Percentiles rank a stretch among this genome's conserved stretches.
phyloP scores from a whole-genome alignment of 2,113 vertebrate genomes.

The Pachyramphus minor region DNA sequence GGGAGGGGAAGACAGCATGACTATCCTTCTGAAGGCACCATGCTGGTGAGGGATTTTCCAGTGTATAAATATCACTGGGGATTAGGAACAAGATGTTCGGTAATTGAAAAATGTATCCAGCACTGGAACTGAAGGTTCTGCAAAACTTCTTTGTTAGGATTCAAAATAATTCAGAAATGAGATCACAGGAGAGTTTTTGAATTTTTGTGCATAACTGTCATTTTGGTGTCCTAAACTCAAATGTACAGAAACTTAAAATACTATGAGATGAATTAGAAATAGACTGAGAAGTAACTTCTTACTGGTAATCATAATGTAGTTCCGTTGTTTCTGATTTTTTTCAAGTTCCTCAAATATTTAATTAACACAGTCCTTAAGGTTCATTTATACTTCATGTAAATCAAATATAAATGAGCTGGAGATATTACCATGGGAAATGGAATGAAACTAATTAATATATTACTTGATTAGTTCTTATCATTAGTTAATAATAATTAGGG shows the following conservation, averaged over 20 bases:
- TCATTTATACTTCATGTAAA: constrained; percentile 43
- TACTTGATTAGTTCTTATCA: constrained; percentile 29
- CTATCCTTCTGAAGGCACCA: not conserved
- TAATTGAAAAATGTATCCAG: not conserved
- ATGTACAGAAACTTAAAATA: not conserved
- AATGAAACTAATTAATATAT: constrained; percentile 50
- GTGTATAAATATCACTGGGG: not conserved
- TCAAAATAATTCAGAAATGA: not conserved
- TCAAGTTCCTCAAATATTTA: not conserved
- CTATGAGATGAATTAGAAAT: not conserved
- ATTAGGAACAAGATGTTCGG: not conserved
- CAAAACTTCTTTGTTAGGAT: not conserved
- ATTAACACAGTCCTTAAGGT: constrained; percentile 41
- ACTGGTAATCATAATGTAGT: not conserved
- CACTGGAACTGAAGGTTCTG: not conserved
- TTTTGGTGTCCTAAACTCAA: not conserved
- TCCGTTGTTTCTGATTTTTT: not conserved
- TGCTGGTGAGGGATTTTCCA: not conserved
- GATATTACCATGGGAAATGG: constrained; percentile 3
- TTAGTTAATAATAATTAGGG: not conserved
- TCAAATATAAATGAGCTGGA: constrained; percentile 36
- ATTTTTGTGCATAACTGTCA: not conserved
- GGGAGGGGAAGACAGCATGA: not conserved
- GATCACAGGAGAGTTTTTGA: not conserved
- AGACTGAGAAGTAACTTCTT: not conserved